Evolutionary conservation across 2,797 vertebrate species (phyloP).

Genomic region (Sarcophilus harrisii): DNA sequence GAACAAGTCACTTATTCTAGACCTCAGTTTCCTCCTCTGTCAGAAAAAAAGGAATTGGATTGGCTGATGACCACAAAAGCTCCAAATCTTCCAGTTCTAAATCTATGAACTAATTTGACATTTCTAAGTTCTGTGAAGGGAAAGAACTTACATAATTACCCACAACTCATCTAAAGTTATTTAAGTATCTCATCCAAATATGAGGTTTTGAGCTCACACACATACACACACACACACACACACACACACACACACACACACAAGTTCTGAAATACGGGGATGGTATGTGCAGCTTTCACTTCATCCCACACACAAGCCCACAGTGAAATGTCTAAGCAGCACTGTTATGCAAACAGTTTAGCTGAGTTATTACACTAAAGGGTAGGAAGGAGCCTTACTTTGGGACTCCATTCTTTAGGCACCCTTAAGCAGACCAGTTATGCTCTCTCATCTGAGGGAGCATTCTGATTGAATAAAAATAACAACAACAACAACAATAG

Average conservation of each 20-base stretch:
- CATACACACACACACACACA: slow-evolving; percentile 59
- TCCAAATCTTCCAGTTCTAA: slow-evolving; percentile 33
- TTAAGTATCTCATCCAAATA: slow-evolving; percentile 83
- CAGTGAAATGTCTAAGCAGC: not conserved
- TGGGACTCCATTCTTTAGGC: not conserved
- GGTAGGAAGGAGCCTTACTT: fast-evolving
- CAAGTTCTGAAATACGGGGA: not conserved
- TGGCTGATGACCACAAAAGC: not conserved
- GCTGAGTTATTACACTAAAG: not conserved
- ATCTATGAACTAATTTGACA: slow-evolving; percentile 46
- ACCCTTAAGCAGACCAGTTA: not conserved
- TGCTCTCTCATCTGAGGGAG: not conserved
- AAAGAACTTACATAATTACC: slow-evolving; percentile 84
- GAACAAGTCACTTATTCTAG: not conserved
- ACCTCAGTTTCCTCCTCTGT: not conserved
- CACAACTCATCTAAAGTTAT: slow-evolving; percentile 81
- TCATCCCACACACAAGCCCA: slow-evolving; percentile 44
- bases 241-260: not conserved
- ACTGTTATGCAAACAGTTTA: slow-evolving; percentile 62
- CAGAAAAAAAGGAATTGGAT: not conserved
- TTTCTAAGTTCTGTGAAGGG: slow-evolving; percentile 66
- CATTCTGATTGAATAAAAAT: not conserved
- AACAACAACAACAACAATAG: not conserved
- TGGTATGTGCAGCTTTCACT: not conserved
- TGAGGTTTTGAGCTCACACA: slow-evolving; percentile 75